Evolutionary conservation across 1,140 invertebrate genomes (phyloP), one percentile per base, ranked within the genome.

Genomic region (Spodoptera litura): DNA sequence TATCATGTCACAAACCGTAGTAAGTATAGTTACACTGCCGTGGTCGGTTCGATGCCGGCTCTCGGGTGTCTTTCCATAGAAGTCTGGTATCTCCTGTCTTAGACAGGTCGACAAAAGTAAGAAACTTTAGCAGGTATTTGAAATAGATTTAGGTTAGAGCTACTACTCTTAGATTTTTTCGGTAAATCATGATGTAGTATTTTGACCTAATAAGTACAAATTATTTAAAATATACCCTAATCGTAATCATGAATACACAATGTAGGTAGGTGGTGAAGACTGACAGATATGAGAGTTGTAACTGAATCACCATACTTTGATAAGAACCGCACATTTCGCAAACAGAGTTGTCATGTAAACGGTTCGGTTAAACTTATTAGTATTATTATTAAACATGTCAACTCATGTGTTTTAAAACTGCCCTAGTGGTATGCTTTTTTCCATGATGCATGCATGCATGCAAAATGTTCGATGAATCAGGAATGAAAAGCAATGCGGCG

Each of bases 121-220:
- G 25, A 31, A 35, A 31, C 53, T 27, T 53, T 61, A 31, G 38
- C 9, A 44, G 35, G 11, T 35, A 38, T 72, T 58, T 52, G 51
- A n/a, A 20, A 31, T 53, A 56, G 70, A 8, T 72, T 44, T 52
- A 70, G 55, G 70, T 58, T n/a, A 56, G n/a, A 52, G 55, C n/a
- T 64, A 75, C 58, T 75, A 61, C 62, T 66, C 38, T 53, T 64
- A 38, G 59, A 62, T 75, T 75, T 64, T 62, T 20, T 20, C 25
- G n/a, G 13, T 38, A 75, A 75, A 76, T 59, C 55, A 61, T 61
- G 55, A 76, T 59, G 64, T 80, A 80, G 73, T 75, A 13, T 52
- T 51, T 75, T 53, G 11, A 64, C 66, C 51, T 74, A 74, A 74
- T 35, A 52, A 79, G 78, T 79, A 75, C 71, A 79, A 79, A 79